Percentiles rank a stretch among this genome's conserved stretches.
These are phyloP conservation scores for Casuarius casuarius DNA, from an alignment of 2,113 vertebrate species.

Conservation along the genomic window DNA sequence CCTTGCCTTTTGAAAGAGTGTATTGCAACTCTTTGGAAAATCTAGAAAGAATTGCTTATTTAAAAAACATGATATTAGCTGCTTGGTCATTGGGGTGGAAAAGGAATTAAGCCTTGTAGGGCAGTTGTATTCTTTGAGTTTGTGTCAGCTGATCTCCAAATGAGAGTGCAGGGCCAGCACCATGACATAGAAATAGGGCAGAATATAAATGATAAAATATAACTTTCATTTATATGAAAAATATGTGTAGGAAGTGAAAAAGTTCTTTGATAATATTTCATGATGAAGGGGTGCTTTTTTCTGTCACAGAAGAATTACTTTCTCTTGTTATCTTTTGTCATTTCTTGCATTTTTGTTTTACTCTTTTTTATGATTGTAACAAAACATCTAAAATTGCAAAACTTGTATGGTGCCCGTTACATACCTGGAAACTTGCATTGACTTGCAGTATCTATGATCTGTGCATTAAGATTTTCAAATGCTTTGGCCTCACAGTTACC, in stretches of 20 bases:
- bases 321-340: not conserved
- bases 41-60: not conserved
- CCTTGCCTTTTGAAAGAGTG: not conserved
- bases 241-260: not conserved
- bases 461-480: not conserved
- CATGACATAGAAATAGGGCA: not conserved
- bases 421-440: slow-evolving; percentile 66
- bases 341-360: not conserved
- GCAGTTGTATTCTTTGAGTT: not conserved
- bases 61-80: not conserved
- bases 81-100: not conserved
- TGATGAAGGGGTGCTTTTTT: not conserved
- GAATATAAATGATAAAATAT: not conserved
- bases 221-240: not conserved
- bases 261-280: not conserved
- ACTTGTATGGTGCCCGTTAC: not conserved
- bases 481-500: slow-evolving; percentile 70
- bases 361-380: not conserved
- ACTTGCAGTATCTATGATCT: not conserved
- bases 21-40: not conserved
- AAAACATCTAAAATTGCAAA: not conserved
- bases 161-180: not conserved
- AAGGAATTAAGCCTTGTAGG: not conserved
- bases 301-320: not conserved
- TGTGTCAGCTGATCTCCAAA: not conserved